Base-by-base conservation (phyloP, 2,113 vertebrate species). In the Entomyzon cyanotis region DNA sequence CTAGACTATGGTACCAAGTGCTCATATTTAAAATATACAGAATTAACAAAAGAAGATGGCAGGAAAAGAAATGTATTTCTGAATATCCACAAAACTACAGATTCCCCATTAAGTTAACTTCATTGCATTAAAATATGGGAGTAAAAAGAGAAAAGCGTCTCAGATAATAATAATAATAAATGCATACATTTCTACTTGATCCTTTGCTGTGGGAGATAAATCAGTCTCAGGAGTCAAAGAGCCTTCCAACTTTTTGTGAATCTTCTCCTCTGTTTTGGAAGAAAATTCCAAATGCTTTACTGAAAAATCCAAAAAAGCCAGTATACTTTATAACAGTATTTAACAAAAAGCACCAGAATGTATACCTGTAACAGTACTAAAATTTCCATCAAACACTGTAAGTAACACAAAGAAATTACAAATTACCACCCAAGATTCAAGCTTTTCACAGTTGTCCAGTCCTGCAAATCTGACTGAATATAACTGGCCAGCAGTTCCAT, bases 111-210 rank as follows among this genome's bases (percentile, higher is more conserved):
- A 44, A 77, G 12, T 79, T 50, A 87, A 90, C 10, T 28, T 77
- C 44, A 74, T 7, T 37, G 7, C 53, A 35, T 60, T 60, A 75
- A 90, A 95, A 80, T 44, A 71, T 0, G 1, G 5, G 9, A 80
- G 15, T 53, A 91, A 85, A 63, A 39, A 67, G 4, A 91, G 8
- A 56, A 93, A 95, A 91, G 33, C 14, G 10, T 64, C 30, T 78
- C 21, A 69, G 41, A 80, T 22, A 80, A 81, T 25, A 83, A 33
- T 21, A 79, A 60, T 11, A 86, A 71, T 37, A 39, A 68, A 50
- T 64, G 97, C 99, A 95, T 99, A 99, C 99, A 99, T 99, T 99
- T 99, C 99, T 98, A 99, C 99, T 98, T 99, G 99, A 98, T 99
- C 99, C 98, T 99, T 99, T 90, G 99, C 98, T 97, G 99, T 98